Base-by-base conservation (phyloP, 2,797 vertebrate genomes). In the Champsocephalus esox region DNA sequence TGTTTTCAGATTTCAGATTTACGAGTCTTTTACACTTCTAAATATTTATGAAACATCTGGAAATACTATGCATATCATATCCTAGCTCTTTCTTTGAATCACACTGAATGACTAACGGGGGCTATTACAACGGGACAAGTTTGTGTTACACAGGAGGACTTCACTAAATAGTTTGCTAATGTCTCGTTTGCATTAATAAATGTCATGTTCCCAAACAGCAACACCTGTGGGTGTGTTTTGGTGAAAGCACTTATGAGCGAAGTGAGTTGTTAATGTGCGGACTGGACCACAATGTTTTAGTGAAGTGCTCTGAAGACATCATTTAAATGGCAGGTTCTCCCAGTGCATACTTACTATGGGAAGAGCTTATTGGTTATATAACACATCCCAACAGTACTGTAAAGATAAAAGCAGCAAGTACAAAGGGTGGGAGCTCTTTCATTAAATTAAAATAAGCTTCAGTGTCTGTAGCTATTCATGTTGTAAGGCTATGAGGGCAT, bases 281-380 rank as follows among this genome's bases (percentile, higher is more conserved):
- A 16, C 48, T 1, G 65, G 43, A 67, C 38, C 46, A 60, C 19
- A 12, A 2, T 2, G 55, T 59, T 45, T 45, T 45, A 28, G 56
- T 45, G 12, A 9, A 58, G 59, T n/a, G 66, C 70, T 28, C 63
- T 77, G 65, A 81, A 67, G 50, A 70, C 80, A 73, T 62, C 1
- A 74, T 73, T 43, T 51, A 16, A 82, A 2, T 57, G 71, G 63
- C 63, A 76, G 73, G 51, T 66, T 63, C 38, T 50, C 52, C 14
- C 3, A 12, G 41, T 69, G 61, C 28, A 28, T 28, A 28, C 28
- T 28, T 28, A 28, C 28, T 73, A 57, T 71, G 45, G 60, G 73
- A 75, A 43, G 9, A 56, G 44, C 5, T 55, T 63, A 66, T 43
- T 51, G 24, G 69, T 87, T 84, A 85, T 64, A 48, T 79, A 89